Evolutionary conservation across 1,140 invertebrate species (phyloP), one percentile per base, ranked within the genome.

Genomic region (Contarinia nasturtii): DNA sequence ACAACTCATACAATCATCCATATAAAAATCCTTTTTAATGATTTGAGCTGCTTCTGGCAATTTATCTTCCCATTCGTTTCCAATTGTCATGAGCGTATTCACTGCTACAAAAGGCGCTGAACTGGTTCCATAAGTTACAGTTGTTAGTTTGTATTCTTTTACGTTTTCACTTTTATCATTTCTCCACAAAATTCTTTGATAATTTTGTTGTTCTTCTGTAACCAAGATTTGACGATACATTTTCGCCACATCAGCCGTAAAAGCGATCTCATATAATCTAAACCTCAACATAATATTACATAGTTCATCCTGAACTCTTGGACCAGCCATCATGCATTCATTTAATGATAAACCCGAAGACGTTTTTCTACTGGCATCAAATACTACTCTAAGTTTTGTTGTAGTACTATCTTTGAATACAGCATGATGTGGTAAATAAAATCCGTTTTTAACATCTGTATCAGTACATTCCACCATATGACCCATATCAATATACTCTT

Each of bases 1-100:
- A 1, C 64, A 62, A 1, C 60, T 60, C 7, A 67, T 38, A 7
- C 68, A 20, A 53, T 71, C 67, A 54, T 72, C 68, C 2, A 69
- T 60, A 45, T 69, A 70, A 48, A 68, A 64, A 57, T 68, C 60
- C 1, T 38, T 49, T 33, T 49, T 41, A 7, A 66, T 58, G 3
- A 62, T 54, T 10, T 53, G 34, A 12, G 49, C 41, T 20, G 44
- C 55, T 37, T 38, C 42, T 10, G 61, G 59, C 42, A 48, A 50
- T 7, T 51, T 33, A n/a, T 50, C 46, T 14, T 49, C 40, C 44
- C 50, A 50, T 7, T 57, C 53, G 43, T 57, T 46, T 14, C 57
- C 57, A 33, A 60, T 8, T 46, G 56, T 50, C 18, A 55, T 53
- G 0, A 66, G 45, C 10, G 53, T 58, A 20, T 56, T 53, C 11